Percentiles rank a stretch among this genome's conserved stretches.
phyloP scores from a whole-genome alignment of 1,140 invertebrate species.

The Leptopilina clavipes region DNA sequence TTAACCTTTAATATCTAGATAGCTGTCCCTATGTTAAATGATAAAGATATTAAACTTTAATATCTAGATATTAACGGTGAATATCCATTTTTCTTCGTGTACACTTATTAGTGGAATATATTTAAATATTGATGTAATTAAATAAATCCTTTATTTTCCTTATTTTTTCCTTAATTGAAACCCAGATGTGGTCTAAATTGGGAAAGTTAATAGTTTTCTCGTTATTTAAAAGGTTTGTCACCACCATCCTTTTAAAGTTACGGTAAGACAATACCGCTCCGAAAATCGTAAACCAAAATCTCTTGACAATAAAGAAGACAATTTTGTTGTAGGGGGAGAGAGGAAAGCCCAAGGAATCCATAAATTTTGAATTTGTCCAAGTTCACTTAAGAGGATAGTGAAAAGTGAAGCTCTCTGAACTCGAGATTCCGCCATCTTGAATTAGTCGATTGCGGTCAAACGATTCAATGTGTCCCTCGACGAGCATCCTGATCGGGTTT shows the following conservation, averaged over 20 bases:
- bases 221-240: too few species aligned
- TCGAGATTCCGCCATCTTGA: conserved; percentile 54
- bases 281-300: conserved; percentile 61
- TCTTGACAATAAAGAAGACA: conserved; percentile 65
- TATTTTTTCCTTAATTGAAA: too few species aligned
- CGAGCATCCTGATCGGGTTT: conserved; percentile 59
- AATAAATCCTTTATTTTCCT: too few species aligned
- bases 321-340: conserved; percentile 53
- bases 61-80: too few species aligned
- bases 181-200: too few species aligned
- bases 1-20: too few species aligned
- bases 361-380: conserved; percentile 62
- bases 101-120: too few species aligned
- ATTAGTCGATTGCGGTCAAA: conserved; percentile 60
- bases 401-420: conserved; percentile 47
- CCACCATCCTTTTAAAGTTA: not conserved
- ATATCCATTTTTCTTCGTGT: too few species aligned
- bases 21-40: too few species aligned
- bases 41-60: too few species aligned
- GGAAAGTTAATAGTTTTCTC: too few species aligned
- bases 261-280: conserved; percentile 33
- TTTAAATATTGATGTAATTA: too few species aligned
- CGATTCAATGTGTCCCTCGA: conserved; percentile 69
- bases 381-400: conserved; percentile 62
- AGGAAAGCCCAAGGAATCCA: conserved; percentile 65